Percentiles rank a stretch among this genome's conserved stretches.
These are phyloP conservation scores for Panurus biarmicus DNA, from an alignment of 2,113 vertebrate genomes.

Conservation along the genomic window DNA sequence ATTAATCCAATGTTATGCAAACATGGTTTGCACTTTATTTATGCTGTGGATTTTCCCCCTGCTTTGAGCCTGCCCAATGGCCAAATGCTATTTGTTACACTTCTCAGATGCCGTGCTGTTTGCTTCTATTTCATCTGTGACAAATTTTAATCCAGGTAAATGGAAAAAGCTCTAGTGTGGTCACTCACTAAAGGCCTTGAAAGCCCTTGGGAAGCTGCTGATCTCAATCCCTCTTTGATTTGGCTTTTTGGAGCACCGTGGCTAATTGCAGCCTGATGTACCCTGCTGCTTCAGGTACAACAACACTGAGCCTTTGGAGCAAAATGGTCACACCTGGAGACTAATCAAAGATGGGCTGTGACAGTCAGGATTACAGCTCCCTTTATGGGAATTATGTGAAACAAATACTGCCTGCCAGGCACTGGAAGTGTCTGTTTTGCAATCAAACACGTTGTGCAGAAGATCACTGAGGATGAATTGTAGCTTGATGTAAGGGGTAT, in stretches of 20 bases:
- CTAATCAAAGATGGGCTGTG: constrained; percentile 4
- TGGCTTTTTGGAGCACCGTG: neutral
- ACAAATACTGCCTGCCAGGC: neutral
- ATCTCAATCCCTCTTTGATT: neutral
- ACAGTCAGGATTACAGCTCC: constrained; percentile 33
- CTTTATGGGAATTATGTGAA: neutral
- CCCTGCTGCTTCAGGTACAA: constrained; percentile 2
- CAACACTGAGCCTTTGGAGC: neutral
- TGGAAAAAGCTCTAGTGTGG: constrained; percentile 37
- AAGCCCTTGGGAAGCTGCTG: neutral
- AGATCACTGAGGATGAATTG: neutral
- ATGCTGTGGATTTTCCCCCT: neutral
- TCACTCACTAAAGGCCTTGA: constrained; percentile 18
- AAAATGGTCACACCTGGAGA: constrained; percentile 31
- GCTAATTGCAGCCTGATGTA: constrained; percentile 31
- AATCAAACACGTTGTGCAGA: neutral
- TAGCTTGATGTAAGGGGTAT: neutral
- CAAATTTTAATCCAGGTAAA: constrained; percentile 56
- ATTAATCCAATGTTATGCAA: constrained; percentile 42
- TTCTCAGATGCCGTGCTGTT: neutral
- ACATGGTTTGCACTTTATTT: constrained; percentile 4
- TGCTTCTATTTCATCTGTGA: constrained; percentile 23
- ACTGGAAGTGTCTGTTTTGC: neutral
- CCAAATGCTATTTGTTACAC: constrained; percentile 4
- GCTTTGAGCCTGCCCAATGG: neutral